Evolutionary conservation across 2,113 vertebrate species (phyloP).

Genomic region (Phyllostomus discolor): DNA sequence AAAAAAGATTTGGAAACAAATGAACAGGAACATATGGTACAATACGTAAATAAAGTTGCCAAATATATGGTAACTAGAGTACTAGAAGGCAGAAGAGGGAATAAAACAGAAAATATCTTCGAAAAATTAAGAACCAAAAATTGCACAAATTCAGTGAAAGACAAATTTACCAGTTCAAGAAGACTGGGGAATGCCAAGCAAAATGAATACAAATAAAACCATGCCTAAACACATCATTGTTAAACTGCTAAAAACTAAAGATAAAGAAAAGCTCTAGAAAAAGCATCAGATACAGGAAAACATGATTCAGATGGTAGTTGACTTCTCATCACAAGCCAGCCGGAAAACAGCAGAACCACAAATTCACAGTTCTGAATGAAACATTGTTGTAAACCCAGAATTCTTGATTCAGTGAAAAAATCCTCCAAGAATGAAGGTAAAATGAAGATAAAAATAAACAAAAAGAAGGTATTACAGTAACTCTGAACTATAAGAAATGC

Average conservation of each 20-base stretch:
- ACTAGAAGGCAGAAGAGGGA: not conserved
- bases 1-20: not conserved
- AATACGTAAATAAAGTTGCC: not conserved
- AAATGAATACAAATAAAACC: conserved; percentile 2
- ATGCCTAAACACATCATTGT: not conserved
- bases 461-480: not conserved
- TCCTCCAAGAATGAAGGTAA: conserved; percentile 18
- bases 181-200: not conserved
- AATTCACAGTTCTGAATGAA: not conserved
- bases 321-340: not conserved
- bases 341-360: not conserved
- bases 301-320: not conserved
- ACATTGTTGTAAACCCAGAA: not conserved
- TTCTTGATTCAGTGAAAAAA: conserved; percentile 8
- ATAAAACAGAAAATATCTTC: not conserved
- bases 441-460: conserved; percentile 13
- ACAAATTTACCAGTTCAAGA: conserved; percentile 30
- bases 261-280: not conserved
- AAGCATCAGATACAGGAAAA: not conserved
- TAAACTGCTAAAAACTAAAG: not conserved
- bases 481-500: not conserved
- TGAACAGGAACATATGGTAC: not conserved
- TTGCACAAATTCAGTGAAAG: not conserved
- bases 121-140: conserved; percentile 12
- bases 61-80: not conserved